Conservation (phyloP, 1,140 invertebrate species). For the Diorhabda sublineata region DNA sequence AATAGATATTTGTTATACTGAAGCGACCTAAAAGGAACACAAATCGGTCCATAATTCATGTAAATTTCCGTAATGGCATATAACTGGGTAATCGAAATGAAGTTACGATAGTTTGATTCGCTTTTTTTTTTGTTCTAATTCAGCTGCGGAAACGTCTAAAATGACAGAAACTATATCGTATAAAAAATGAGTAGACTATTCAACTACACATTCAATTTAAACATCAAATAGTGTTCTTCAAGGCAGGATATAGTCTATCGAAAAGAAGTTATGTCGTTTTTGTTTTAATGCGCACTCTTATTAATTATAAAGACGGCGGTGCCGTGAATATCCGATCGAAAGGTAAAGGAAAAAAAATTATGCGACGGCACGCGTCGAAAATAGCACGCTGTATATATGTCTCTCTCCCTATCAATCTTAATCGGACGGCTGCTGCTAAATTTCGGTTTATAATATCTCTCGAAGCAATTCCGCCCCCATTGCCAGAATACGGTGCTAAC, state of each 20-base stretch:
- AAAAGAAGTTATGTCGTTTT: conserved; percentile 29
- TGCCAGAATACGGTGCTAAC: conserved; percentile 25
- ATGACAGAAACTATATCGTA: conserved; percentile 42
- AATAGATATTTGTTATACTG: too few relatives aligned
- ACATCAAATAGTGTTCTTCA: conserved; percentile 39
- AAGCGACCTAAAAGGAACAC: too few relatives aligned
- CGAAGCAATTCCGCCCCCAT: conserved; percentile 35
- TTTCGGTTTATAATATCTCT: conserved; percentile 21
- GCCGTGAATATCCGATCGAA: too few relatives aligned
- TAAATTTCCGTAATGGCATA: too few relatives aligned
- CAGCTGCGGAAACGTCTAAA: conserved; percentile 40
- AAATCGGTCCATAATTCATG: too few relatives aligned
- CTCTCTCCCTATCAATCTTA: conserved; percentile 25
- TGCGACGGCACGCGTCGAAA: conserved; percentile 32
- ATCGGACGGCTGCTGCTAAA: conserved; percentile 35
- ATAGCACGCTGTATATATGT: conserved; percentile 28
- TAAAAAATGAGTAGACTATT: conserved; percentile 46
- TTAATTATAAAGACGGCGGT: neutral
- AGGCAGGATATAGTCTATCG: conserved; percentile 39
- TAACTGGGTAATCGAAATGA: too few relatives aligned
- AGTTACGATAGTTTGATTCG: too few relatives aligned
- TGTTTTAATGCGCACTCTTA: conserved; percentile 26
- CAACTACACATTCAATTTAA: conserved; percentile 43
- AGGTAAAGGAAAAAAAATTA: neutral
- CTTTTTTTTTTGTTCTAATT: conserved; percentile 24